These are phyloP conservation scores for Hippolais icterina DNA, from an alignment of 2,113 vertebrate genomes.

Conservation along the genomic window DNA sequence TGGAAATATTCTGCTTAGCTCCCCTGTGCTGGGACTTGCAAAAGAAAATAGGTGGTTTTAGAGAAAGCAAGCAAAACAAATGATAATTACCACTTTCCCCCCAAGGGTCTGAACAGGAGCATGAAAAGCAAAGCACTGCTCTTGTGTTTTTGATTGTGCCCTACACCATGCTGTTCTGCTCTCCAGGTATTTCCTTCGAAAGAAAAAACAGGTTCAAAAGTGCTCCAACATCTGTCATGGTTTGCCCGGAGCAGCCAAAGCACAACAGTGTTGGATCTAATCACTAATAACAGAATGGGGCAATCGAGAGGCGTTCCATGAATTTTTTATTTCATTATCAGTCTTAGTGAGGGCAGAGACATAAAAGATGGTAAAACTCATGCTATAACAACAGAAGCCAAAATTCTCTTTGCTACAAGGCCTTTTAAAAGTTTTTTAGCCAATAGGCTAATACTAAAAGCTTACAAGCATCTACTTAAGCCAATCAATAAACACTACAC, in stretches of 20 bases:
- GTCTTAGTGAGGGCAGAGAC: neutral
- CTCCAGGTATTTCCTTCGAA: neutral
- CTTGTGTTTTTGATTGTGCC: neutral
- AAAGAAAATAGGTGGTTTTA: neutral
- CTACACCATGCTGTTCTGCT: neutral
- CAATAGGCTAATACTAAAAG: neutral
- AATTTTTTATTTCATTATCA: neutral
- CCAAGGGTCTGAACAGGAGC: neutral
- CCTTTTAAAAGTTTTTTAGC: neutral
- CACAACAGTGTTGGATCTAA: neutral
- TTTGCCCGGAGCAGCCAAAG: neutral
- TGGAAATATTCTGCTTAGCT: neutral
- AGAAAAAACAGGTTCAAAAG: neutral
- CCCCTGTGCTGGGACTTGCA: neutral
- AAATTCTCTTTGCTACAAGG: neutral
- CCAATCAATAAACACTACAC: neutral
- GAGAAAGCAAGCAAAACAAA: slow-evolving; percentile 12
- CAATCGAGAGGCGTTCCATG: neutral
- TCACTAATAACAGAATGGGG: neutral
- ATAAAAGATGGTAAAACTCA: neutral
- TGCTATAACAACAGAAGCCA: neutral
- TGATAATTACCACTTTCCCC: neutral
- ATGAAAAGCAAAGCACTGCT: neutral
- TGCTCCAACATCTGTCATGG: neutral
- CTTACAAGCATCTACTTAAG: neutral